A percentile compares a stretch with the other conserved stretches of the same genome.
These are phyloP conservation scores for Tromatobia lineatoria DNA, from an alignment of 2,888 invertebrate genomes.

Conservation along the genomic window DNA sequence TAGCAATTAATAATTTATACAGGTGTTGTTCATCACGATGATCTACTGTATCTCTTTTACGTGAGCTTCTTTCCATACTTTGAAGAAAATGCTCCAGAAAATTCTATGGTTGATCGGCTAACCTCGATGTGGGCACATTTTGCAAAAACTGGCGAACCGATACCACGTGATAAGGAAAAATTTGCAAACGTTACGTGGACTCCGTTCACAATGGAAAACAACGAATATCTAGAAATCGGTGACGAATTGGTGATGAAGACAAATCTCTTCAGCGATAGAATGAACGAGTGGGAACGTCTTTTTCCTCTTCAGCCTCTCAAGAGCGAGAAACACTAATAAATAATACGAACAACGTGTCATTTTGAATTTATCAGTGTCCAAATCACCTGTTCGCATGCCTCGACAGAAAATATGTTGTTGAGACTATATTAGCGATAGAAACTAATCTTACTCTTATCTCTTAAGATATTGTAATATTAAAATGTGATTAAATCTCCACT, in stretches of 20 bases:
- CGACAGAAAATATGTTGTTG: too few species aligned
- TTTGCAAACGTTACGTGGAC: constrained; percentile 84
- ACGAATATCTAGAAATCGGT: constrained; percentile 85
- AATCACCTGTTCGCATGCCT: too few species aligned
- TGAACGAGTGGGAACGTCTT: constrained; percentile 84
- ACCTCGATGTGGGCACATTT: constrained; percentile 86
- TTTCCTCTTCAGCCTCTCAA: constrained; percentile 82
- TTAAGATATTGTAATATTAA: too few species aligned
- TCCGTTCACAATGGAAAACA: constrained; percentile 79
- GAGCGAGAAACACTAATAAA: too few species aligned
- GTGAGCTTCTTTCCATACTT: constrained; percentile 84
- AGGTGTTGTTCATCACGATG: constrained; percentile 87
- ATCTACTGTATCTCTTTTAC: constrained; percentile 86
- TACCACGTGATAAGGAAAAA: too few species aligned
- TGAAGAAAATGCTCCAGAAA: constrained; percentile 85
- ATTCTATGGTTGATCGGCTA: constrained; percentile 83
- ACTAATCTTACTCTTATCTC: too few species aligned
- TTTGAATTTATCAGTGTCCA: too few species aligned
- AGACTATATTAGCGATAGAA: too few species aligned
- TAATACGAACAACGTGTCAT: too few species aligned
- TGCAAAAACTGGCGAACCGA: constrained; percentile 85
- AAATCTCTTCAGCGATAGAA: constrained; percentile 83
- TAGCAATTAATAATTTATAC: neutral
- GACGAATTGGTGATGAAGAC: constrained; percentile 82
- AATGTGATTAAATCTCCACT: too few species aligned